Conservation (phyloP, 2,113 vertebrate species). For the Peromyscus californicus region DNA sequence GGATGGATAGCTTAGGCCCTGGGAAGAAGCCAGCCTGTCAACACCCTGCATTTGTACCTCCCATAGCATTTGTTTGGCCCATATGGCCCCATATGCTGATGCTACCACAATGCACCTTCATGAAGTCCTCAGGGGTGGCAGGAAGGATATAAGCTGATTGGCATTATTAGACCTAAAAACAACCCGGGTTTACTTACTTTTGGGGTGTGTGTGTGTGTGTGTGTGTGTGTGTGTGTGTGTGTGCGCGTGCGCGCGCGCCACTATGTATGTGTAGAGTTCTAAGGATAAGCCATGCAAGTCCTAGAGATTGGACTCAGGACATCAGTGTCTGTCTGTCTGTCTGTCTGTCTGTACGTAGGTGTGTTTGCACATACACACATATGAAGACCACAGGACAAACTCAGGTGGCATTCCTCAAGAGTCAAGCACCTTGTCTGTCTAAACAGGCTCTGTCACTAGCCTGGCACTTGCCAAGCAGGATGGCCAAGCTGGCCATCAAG, state of each 20-base stretch:
- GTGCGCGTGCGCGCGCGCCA: too few relatives aligned
- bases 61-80: not conserved
- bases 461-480: not conserved
- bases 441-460: not conserved
- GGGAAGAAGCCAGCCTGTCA: not conserved
- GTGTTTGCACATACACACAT: not conserved
- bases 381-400: not conserved
- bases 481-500: not conserved
- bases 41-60: not conserved
- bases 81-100: not conserved
- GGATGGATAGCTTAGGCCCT: not conserved
- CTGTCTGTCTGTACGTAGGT: not conserved
- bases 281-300: not conserved
- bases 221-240: not conserved
- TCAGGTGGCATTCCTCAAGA: too few relatives aligned
- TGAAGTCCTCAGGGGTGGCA: not conserved
- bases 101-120: too few relatives aligned
- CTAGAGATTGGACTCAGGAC: not conserved
- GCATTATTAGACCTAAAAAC: not conserved
- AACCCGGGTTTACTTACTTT: not conserved
- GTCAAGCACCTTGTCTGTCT: not conserved
- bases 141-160: not conserved
- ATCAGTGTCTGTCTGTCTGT: not conserved
- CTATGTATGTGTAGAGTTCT: too few relatives aligned
- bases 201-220: not conserved